phyloP scores from a whole-genome alignment of 2,888 invertebrate species.

The Sinohyriopsis cumingii region DNA sequence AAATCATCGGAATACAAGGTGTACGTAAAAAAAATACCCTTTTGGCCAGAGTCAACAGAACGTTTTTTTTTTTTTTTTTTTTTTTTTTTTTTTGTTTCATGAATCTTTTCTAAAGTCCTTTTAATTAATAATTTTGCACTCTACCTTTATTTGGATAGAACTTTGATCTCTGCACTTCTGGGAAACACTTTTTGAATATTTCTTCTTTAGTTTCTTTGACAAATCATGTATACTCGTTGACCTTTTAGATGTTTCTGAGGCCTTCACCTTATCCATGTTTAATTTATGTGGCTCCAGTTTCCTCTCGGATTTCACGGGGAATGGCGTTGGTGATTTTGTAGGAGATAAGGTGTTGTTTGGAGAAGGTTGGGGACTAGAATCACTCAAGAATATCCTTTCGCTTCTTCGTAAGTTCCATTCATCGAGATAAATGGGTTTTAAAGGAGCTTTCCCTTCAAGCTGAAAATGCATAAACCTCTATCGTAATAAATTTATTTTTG shows the following conservation, averaged over 20 bases:
- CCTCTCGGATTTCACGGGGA: not conserved
- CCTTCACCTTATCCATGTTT: slow-evolving; percentile 33
- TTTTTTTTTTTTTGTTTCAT: too few species aligned
- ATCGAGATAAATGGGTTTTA: slow-evolving; percentile 63
- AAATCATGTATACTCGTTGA: slow-evolving; percentile 52
- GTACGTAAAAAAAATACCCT: too few species aligned
- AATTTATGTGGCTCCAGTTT: not conserved
- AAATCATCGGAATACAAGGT: not conserved
- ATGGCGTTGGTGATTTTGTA: slow-evolving; percentile 3
- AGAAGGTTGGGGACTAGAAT: slow-evolving; percentile 62
- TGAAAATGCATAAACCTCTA: slow-evolving; percentile 9
- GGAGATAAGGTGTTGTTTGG: slow-evolving; percentile 36
- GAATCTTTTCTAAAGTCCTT: too few species aligned
- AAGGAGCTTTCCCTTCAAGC: slow-evolving; percentile 46
- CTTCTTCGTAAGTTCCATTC: slow-evolving; percentile 70
- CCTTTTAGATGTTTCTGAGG: slow-evolving; percentile 32
- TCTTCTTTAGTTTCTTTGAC: slow-evolving; percentile 63
- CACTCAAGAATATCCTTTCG: slow-evolving; percentile 72
- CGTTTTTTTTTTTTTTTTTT: too few species aligned
- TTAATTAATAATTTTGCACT: not conserved
- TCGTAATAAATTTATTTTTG: not conserved
- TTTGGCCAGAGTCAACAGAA: too few species aligned
- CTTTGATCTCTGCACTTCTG: slow-evolving; percentile 37
- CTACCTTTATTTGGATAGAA: slow-evolving; percentile 30
- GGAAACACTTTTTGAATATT: slow-evolving; percentile 50